Base-by-base conservation (phyloP, 1,140 invertebrate genomes). In the Hylaeus volcanicus region DNA sequence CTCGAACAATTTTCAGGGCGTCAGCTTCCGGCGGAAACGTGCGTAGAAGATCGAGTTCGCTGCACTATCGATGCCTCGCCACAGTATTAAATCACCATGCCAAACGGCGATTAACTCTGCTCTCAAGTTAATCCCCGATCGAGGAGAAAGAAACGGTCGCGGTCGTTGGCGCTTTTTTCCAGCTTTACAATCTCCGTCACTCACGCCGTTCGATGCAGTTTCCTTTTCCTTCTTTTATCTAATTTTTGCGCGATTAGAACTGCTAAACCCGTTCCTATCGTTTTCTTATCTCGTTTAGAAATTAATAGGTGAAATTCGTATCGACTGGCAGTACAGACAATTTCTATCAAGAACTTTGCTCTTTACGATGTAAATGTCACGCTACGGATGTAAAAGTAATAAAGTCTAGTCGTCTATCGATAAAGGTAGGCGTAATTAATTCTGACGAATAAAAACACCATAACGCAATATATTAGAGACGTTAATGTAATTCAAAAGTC, bases 1-100 rank as follows among this genome's bases (percentile, higher is more conserved):
- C 86, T 90, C 78, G 89, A 90, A 82, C 85, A 89, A 89, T 88
- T 90, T 90, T 87, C 86, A 89, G 86, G 88, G 83, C 84, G 87
- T 88, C 88, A 86, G 88, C 86, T 89, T 90, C 89, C 89, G 89
- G 80, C 88, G 88, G 85, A 87, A 84, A 81, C 41, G 61, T 64
- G 63, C 43, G 64, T 65, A 60, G 39, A 83, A 84, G 85, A 87
- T 86, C 79, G 72, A 73, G 74, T 84, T 86, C 82, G 82, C 74
- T 87, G 82, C 69, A 70, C 79, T 60, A 82, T 87, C 82, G 85
- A 76, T 69, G 61, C 64, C 41, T 37, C 39, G 56, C 48, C 9
- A 45, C 70, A 56, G 63, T 56, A 65, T 68, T 81, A 83, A 86
- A 86, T 86, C 81, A 79, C 45, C 58, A 72, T 70, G 75, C 65